A percentile compares a stretch with the other conserved stretches of the same genome.
phyloP scores from a whole-genome alignment of 2,797 vertebrate species.

The Sebastes dallii region DNA sequence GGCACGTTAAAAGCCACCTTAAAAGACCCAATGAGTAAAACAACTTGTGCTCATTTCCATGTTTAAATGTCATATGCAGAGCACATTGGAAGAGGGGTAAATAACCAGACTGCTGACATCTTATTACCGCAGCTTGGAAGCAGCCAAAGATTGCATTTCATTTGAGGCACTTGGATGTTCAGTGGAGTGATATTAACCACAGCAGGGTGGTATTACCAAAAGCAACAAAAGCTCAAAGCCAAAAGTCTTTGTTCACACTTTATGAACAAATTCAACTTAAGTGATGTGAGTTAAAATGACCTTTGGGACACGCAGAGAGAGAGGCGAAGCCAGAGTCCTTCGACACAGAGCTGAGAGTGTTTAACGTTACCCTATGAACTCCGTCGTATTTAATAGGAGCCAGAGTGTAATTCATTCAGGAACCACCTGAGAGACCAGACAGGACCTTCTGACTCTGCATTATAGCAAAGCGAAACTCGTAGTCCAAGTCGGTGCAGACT shows the following conservation, averaged over 20 bases:
- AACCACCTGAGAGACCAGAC: constrained; percentile 61
- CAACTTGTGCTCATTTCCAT: neutral
- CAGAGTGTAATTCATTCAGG: constrained; percentile 51
- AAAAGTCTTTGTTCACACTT: constrained; percentile 18
- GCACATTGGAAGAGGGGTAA: neutral
- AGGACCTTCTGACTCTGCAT: constrained; percentile 61
- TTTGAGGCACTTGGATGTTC: neutral
- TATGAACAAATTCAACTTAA: neutral
- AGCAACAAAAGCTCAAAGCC: neutral
- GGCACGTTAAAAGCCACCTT: neutral
- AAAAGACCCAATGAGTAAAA: neutral
- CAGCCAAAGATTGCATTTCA: neutral
- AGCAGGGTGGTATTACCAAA: neutral
- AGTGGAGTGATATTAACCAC: neutral
- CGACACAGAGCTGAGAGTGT: constrained; percentile 44
- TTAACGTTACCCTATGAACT: constrained; percentile 56
- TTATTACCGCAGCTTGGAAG: neutral
- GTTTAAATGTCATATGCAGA: constrained; percentile 5
- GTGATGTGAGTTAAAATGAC: constrained; percentile 28
- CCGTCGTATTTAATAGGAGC: constrained; percentile 52
- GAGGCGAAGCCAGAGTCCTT: constrained; percentile 7
- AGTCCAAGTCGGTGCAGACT: constrained; percentile 8
- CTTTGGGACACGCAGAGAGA: neutral
- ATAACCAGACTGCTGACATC: neutral
- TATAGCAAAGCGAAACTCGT: constrained; percentile 51